These are phyloP conservation scores for Heliconius erato DNA, from an alignment of 2,888 invertebrate species.

Conservation along the genomic window DNA sequence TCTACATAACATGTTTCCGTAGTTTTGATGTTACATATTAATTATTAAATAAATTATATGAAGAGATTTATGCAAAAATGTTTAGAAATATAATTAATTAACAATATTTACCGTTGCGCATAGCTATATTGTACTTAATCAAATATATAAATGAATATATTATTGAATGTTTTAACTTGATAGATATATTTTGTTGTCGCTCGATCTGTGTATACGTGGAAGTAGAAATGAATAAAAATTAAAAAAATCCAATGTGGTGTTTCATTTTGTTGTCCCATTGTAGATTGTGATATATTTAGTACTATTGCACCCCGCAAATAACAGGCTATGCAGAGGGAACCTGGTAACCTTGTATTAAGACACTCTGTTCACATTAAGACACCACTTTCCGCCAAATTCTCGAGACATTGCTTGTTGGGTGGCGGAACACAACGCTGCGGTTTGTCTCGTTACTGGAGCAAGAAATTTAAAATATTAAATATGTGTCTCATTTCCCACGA, in stretches of 20 bases:
- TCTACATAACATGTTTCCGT: slow-evolving; percentile 6
- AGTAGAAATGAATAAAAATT: slow-evolving; percentile 54
- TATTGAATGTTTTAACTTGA: slow-evolving; percentile 57
- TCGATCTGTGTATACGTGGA: slow-evolving; percentile 57
- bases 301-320: no score
- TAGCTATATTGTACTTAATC: slow-evolving; percentile 26
- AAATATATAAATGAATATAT: slow-evolving; percentile 40
- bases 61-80: slow-evolving; percentile 6
- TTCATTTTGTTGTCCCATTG: slow-evolving; percentile 2
- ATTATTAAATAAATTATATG: not conserved
- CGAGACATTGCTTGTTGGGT: no score
- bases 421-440: no score
- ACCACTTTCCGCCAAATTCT: no score
- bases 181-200: slow-evolving; percentile 56
- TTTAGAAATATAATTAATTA: not conserved
- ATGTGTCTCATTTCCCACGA: no score
- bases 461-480: no score
- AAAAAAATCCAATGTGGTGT: slow-evolving; percentile 27
- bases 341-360: no score
- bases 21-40: slow-evolving; percentile 3
- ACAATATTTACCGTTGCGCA: not conserved
- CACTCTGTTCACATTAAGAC: no score
- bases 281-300: no score
- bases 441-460: no score
- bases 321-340: no score